Percentiles rank a stretch among this genome's conserved stretches.
Conservation (phyloP, 2,888 invertebrate species). For the Ennomos fuscantarius region DNA sequence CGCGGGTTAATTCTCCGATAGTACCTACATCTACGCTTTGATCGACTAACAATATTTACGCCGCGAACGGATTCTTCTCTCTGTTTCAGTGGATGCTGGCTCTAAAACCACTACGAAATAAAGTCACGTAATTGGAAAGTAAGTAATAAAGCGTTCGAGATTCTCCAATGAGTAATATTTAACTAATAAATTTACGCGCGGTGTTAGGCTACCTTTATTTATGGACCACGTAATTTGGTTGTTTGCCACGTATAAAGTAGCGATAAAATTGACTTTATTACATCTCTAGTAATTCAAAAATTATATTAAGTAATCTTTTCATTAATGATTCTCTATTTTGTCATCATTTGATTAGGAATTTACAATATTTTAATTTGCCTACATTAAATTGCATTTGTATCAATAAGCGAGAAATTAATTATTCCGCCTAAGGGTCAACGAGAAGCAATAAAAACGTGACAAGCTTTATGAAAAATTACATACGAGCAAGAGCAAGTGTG, state of each 20-base stretch:
- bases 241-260: constrained; percentile 7
- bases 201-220: constrained; percentile 19
- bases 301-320: no score
- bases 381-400: constrained; percentile 11
- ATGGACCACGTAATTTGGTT: constrained; percentile 4
- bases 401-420: constrained; percentile 37
- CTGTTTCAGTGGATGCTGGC: constrained; percentile 10
- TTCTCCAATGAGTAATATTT: constrained; percentile 28
- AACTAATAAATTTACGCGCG: constrained; percentile 14
- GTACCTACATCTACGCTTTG: neutral
- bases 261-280: constrained; percentile 5
- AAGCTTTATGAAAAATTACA: neutral
- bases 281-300: neutral
- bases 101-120: constrained; percentile 19
- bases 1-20: no score
- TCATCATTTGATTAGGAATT: neutral
- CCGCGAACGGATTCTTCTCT: neutral
- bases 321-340: no score
- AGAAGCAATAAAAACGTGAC: constrained; percentile 50
- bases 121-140: constrained; percentile 25
- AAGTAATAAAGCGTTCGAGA: constrained; percentile 21
- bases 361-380: neutral
- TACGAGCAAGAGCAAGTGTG: neutral
- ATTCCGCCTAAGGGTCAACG: constrained; percentile 33
- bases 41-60: no score